Conservation (phyloP, 2,797 vertebrate genomes). For the Scolopax rusticola region DNA sequence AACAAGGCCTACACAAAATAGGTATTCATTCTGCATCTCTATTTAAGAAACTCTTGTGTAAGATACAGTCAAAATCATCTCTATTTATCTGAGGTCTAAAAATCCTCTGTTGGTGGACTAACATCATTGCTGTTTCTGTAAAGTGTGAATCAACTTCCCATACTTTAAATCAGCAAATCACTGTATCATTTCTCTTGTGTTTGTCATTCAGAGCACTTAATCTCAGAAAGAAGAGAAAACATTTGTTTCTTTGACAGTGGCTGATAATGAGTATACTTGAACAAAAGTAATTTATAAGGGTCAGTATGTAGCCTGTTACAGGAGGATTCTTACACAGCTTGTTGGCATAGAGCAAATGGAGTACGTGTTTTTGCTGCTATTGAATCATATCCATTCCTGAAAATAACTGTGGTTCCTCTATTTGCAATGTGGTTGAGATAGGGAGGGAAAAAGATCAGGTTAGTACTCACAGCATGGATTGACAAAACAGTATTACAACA, state of each 20-base stretch:
- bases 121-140: conserved; percentile 24
- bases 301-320: neutral
- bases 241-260: conserved; percentile 16
- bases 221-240: neutral
- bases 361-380: neutral
- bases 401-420: neutral
- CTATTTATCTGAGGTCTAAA: neutral
- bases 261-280: conserved; percentile 16
- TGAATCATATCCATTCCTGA: neutral
- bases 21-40: neutral
- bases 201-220: conserved; percentile 34
- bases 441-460: neutral
- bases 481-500: neutral
- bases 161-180: conserved; percentile 49
- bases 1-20: neutral
- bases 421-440: neutral
- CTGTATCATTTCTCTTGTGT: conserved; percentile 10
- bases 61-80: neutral
- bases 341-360: neutral
- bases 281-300: neutral
- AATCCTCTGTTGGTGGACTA: neutral
- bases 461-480: neutral
- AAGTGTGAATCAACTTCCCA: conserved; percentile 64
- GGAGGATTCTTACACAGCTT: neutral
- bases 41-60: neutral